phyloP scores from a whole-genome alignment of 2,113 vertebrate species.

The Podocnemis expansa region DNA sequence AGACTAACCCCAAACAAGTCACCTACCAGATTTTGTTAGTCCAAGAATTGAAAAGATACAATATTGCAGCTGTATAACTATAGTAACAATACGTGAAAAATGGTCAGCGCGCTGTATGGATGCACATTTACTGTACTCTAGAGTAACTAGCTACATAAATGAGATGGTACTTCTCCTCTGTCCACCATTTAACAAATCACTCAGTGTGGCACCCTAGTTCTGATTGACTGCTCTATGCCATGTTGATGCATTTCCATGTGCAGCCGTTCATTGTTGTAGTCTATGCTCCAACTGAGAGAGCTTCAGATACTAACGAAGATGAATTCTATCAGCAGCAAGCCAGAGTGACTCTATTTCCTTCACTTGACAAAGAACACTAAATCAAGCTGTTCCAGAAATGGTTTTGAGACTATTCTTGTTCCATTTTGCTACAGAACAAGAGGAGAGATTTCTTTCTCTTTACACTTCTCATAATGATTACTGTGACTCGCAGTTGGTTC shows the following conservation, averaged over 20 bases:
- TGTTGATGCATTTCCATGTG: background rate
- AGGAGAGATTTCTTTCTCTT: background rate
- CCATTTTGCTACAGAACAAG: background rate
- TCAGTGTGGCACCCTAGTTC: background rate
- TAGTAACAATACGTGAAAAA: background rate
- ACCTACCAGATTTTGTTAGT: background rate
- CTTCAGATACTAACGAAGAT: background rate
- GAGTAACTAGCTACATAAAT: background rate
- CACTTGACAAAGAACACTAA: background rate
- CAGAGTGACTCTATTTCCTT: background rate
- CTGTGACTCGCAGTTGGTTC: background rate
- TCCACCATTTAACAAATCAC: background rate
- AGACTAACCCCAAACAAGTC: background rate
- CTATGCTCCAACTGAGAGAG: no score
- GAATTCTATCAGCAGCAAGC: background rate
- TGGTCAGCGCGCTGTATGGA: background rate
- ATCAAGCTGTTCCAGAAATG: background rate
- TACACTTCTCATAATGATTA: background rate
- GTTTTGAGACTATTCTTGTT: background rate
- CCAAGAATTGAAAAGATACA: background rate
- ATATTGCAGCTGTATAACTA: background rate
- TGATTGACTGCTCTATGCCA: background rate
- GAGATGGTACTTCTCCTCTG: background rate
- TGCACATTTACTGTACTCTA: background rate
- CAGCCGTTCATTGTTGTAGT: background rate